phyloP scores from a whole-genome alignment of 2,113 vertebrate species.

The Scomber scombrus region DNA sequence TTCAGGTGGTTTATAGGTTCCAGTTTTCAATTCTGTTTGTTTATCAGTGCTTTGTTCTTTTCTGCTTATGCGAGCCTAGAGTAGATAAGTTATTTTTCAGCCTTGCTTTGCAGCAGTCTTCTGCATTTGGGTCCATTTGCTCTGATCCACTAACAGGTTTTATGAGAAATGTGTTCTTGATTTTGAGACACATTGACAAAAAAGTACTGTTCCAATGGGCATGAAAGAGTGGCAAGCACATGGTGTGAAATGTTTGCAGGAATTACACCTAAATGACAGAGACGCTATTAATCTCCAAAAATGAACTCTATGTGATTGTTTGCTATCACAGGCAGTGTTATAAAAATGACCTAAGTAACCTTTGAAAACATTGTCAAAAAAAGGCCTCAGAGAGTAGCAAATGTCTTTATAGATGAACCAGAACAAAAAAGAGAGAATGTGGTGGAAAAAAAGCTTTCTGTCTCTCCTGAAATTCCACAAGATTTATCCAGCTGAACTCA shows the following conservation, averaged over 20 bases:
- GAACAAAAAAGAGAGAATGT: conserved; percentile 1
- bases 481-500: conserved; percentile 7
- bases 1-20: no score
- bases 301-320: not conserved
- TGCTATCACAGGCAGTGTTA: no score
- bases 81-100: no score
- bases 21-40: no score
- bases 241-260: not conserved
- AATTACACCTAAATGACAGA: not conserved
- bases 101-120: no score
- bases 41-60: no score
- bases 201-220: not conserved
- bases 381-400: not conserved
- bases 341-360: no score
- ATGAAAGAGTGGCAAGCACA: not conserved
- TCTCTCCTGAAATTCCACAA: conserved; percentile 14
- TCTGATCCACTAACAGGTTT: not conserved
- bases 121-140: no score
- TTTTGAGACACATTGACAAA: not conserved
- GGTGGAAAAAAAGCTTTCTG: not conserved
- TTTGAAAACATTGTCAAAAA: no score
- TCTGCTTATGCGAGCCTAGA: no score
- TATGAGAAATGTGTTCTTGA: conserved; percentile 14
- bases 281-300: not conserved
- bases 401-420: not conserved